Base-by-base conservation (phyloP, 2,797 vertebrate genomes). In the Chrysolophus pictus region DNA sequence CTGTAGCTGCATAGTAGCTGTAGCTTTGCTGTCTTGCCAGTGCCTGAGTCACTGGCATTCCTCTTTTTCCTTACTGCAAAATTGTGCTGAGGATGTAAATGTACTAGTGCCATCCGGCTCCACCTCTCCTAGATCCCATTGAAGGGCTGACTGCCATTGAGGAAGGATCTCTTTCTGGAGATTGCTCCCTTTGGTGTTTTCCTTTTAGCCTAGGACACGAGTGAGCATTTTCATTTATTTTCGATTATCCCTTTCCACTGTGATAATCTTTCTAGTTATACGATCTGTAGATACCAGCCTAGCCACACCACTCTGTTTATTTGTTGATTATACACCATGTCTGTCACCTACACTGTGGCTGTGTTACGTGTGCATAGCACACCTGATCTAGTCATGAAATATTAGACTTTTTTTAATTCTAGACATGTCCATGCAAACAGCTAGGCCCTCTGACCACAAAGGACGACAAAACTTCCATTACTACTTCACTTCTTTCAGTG, bases 61-160 rank as follows among this genome's bases (percentile, higher is more conserved):
- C 14, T 2, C 1, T 3, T 84, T 84, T 87, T 79, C 14, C 47
- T 70, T 46, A 13, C n/a, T 84, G 51, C 51, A 68, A 0, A 24
- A 26, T 23, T 55, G 22, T 2, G 46, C 51, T 83, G 62, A 70
- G n/a, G 29, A 67, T 5, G 2, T 22, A 11, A 0, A 0, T 35
- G n/a, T 79, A 39, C 39, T 0, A 1, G 12, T 53, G 9, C 41
- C 19, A 14, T 42, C 42, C 9, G 42, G 42, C 42, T 42, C 42
- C 42, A 42, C 17, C 42, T 18, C 17, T 42, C 17, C 17, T 42
- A 42, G 17, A 42, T 8, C 42, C 42, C 17, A 18, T 18, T 42
- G 42, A 42, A 42, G 42, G 17, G 42, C 42, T 42, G 42, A 42
- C 42, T 42, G 42, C 42, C 42, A 17, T 17, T 42, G 42, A 42